Conservation (phyloP, 2,888 invertebrate genomes). For the Thalpophila matura region DNA sequence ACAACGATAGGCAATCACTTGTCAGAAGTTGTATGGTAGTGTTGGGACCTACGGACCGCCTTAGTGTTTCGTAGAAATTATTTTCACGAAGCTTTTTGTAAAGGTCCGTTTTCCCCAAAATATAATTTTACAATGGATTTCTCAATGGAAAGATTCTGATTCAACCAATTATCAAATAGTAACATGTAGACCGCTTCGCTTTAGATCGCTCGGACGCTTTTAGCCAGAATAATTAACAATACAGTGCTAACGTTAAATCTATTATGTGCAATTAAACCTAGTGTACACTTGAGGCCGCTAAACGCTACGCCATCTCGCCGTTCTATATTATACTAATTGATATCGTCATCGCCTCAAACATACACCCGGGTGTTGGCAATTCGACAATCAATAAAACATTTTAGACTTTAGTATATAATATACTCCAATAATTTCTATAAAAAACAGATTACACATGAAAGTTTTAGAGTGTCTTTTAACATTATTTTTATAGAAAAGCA, state of each 20-base stretch:
- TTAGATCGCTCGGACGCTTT: slow-evolving; percentile 66
- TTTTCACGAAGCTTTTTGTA: slow-evolving; percentile 1
- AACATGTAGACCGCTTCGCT: slow-evolving; percentile 73
- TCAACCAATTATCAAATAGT: slow-evolving; percentile 70
- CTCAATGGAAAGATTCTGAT: slow-evolving; percentile 57
- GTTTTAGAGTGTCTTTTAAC: slow-evolving; percentile 60
- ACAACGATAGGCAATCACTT: slow-evolving; percentile 13
- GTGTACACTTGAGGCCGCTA: slow-evolving; percentile 68
- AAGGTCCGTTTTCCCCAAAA: slow-evolving; percentile 46
- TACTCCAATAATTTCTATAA: slow-evolving; percentile 69
- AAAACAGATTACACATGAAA: slow-evolving; percentile 65
- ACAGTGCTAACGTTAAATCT: slow-evolving; percentile 73
- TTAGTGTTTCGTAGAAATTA: slow-evolving; percentile 1
- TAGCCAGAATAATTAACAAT: slow-evolving; percentile 78
- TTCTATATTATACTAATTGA: slow-evolving; percentile 53
- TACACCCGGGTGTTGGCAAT: slow-evolving; percentile 80
- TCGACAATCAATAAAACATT: slow-evolving; percentile 83
- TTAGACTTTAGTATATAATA: slow-evolving; percentile 66
- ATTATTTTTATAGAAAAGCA: slow-evolving; percentile 68
- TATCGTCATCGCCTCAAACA: slow-evolving; percentile 64
- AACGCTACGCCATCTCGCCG: slow-evolving; percentile 41
- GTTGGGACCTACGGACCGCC: not conserved
- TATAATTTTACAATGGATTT: slow-evolving; percentile 59
- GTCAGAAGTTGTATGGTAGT: slow-evolving; percentile 1
- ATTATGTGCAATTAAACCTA: slow-evolving; percentile 72